Conservation (phyloP, 2,113 vertebrate genomes). For the Struthidea cinerea region DNA sequence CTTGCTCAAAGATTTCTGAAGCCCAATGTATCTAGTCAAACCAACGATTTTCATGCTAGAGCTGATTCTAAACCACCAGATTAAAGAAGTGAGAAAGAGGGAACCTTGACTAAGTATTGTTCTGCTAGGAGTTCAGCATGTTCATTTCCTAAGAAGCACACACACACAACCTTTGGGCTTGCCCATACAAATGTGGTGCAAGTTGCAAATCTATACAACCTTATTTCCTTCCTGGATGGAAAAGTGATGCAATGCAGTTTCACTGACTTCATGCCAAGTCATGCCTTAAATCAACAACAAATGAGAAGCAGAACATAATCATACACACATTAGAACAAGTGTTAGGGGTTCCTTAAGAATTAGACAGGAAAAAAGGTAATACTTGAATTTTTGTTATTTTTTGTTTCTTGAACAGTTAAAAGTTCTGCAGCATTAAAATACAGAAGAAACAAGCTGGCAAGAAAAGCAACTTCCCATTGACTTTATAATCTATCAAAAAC, state of each 20-base stretch:
- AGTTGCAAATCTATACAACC: neutral
- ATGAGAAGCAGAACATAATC: conserved; percentile 20
- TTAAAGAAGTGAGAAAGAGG: neutral
- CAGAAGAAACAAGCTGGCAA: neutral
- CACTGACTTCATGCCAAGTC: neutral
- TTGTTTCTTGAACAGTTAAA: neutral
- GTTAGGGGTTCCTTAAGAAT: neutral
- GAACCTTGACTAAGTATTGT: neutral
- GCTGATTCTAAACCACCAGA: neutral
- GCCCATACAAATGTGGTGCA: neutral
- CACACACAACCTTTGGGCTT: neutral
- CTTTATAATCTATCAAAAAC: neutral
- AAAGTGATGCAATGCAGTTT: neutral
- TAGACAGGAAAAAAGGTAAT: neutral
- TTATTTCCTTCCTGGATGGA: neutral
- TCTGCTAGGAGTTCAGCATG: neutral
- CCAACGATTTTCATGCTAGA: rapidly evolving
- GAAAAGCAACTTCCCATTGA: conserved; percentile 5
- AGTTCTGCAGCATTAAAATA: conserved; percentile 36
- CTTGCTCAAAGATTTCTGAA: neutral
- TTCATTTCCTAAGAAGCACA: neutral
- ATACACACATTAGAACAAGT: neutral
- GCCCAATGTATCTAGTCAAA: neutral
- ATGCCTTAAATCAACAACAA: neutral
- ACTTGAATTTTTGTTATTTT: neutral